Conservation (phyloP, 2,113 vertebrate species). For the Neotragus moschatus region DNA sequence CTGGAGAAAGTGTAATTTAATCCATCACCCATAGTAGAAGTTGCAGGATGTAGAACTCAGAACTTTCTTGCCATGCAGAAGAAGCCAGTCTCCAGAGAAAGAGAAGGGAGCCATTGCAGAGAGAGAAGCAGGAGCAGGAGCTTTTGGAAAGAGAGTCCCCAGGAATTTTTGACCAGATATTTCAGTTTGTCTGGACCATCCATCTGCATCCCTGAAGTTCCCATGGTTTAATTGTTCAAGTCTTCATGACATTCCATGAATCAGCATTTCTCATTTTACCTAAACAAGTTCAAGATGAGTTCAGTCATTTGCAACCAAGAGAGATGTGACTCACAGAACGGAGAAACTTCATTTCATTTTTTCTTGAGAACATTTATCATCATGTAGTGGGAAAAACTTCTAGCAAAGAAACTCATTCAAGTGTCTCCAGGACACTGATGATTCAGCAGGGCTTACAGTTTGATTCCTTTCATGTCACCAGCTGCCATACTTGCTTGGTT, state of each 20-base stretch:
- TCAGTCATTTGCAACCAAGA: not conserved
- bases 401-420: not conserved
- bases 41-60: not conserved
- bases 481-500: not conserved
- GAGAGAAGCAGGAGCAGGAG: not conserved
- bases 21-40: not conserved
- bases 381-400: not conserved
- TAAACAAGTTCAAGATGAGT: not conserved
- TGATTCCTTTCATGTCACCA: not conserved
- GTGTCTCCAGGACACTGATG: not conserved
- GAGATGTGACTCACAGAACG: not conserved
- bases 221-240: not conserved
- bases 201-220: not conserved
- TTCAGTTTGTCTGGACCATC: not conserved
- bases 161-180: too few species aligned
- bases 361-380: constrained; percentile 13
- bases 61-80: not conserved
- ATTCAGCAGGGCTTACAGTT: not conserved
- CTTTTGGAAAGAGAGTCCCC: not conserved
- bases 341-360: constrained; percentile 3
- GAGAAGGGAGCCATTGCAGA: not conserved
- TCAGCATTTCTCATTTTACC: not conserved
- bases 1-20: not conserved
- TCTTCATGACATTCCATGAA: not conserved
- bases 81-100: not conserved